Evolutionary conservation across 2,888 invertebrate species (phyloP), one percentile per base, ranked within the genome.

Genomic region (Rugalucina vietnamica): DNA sequence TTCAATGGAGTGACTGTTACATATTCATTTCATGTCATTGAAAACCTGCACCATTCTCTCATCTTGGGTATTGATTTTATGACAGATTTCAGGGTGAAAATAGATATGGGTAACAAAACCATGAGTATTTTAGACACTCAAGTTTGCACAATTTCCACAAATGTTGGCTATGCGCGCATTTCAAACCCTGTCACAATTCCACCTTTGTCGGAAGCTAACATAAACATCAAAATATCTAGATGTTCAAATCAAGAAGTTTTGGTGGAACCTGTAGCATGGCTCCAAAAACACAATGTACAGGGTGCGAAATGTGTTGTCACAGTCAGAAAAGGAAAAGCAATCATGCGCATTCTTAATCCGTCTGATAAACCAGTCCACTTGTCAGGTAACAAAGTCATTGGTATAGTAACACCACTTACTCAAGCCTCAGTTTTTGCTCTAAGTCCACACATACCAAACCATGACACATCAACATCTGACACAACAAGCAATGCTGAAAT

Each of bases 31-130:
- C 73, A 80, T 81, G 76, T 87, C n/a, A 69, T 87, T 71, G 78
- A 84, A 71, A 76, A 78, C 39, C 36, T 87, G 21, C 84, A 87
- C 29, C 82, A 87, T 49, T 75, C 82, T 27, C 49, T 87, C 8
- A 82, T 84, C 14, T n/a, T 84, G 27, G 87, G 87, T 14, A 37
- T 77, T 34, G 84, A 87, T 72, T 84, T 87, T 43, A 65, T 84
- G 71, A 37, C 71, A 32, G 57, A 37, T 54, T 57, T 82, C 50
- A 71, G 79, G 32, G 82, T 79, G 8, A 75, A 57, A 14, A 36
- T 84, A 49, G 75, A 87, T 69, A 72, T 79, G 50, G 39, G 37
- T 27, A 76, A 32, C 18, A 77, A 87, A 60, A 29, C 39, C 2
- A 36, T 84, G 24, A 60, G 24, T 12, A 60, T 84, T 24, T 32